phyloP scores from a whole-genome alignment of 2,888 invertebrate species.

The Morpho achilles region DNA sequence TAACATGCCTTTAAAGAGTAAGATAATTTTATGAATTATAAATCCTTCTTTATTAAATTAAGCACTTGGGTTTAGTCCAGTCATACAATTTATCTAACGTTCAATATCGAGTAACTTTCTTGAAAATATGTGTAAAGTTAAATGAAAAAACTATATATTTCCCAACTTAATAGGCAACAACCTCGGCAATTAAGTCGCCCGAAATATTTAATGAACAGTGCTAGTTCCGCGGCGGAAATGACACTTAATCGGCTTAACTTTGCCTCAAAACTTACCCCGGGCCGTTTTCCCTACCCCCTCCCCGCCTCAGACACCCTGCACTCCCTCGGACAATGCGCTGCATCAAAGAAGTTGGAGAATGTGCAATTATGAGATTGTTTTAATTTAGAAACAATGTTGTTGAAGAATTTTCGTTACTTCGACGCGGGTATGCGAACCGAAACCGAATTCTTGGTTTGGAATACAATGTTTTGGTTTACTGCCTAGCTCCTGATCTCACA shows the following conservation, averaged over 20 bases:
- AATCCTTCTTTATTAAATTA: too few relatives aligned
- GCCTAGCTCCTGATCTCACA: constrained; percentile 49
- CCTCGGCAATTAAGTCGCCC: constrained; percentile 72
- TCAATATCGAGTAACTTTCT: too few relatives aligned
- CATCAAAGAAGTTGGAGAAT: constrained; percentile 76
- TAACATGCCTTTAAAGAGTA: too few relatives aligned
- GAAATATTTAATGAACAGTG: constrained; percentile 77
- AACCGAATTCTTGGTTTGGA: constrained; percentile 73
- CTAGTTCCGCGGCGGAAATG: constrained; percentile 74
- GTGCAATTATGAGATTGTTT: constrained; percentile 79
- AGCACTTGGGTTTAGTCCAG: too few relatives aligned
- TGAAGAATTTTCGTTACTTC: constrained; percentile 69
- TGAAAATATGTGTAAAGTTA: neutral
- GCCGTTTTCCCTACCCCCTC: constrained; percentile 38
- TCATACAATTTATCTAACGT: too few relatives aligned
- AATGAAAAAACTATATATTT: constrained; percentile 36
- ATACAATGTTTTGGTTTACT: constrained; percentile 71
- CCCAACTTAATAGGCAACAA: constrained; percentile 44
- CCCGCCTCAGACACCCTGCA: constrained; percentile 27
- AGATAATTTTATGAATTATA: too few relatives aligned
- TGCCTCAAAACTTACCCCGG: constrained; percentile 65
- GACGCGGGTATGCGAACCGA: constrained; percentile 64
- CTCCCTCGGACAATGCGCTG: constrained; percentile 56
- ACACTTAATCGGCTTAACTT: constrained; percentile 77
- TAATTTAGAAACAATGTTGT: constrained; percentile 78